Evolutionary conservation across 2,797 vertebrate genomes (phyloP).

Genomic region (Trichosurus vulpecula): DNA sequence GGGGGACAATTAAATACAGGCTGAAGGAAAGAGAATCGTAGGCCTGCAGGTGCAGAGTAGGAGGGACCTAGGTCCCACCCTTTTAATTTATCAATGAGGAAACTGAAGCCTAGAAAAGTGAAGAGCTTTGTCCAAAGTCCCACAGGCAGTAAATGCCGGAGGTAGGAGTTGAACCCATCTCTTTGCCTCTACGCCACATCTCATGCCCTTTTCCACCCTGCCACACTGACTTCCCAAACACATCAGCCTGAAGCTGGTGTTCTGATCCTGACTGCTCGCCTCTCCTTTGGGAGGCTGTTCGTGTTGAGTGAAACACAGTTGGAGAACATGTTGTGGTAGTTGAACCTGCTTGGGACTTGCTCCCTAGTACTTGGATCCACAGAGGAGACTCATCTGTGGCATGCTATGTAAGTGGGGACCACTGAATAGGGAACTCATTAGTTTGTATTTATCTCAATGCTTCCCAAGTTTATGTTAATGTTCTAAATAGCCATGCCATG

Average conservation of each 20-base stretch:
- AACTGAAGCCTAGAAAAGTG: conserved; percentile 3
- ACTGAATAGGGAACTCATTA: neutral
- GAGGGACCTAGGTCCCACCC: neutral
- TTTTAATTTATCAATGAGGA: conserved; percentile 37
- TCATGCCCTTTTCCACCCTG: too few species aligned
- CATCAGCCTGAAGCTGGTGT: too few species aligned
- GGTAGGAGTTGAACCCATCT: neutral
- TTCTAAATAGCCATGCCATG: neutral
- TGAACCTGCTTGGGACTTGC: neutral
- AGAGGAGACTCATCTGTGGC: too few species aligned
- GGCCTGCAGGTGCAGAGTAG: neutral
- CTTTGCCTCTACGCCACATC: neutral
- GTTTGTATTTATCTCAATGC: neutral
- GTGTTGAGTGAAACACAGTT: too few species aligned
- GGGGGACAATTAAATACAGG: too few species aligned
- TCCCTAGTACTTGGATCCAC: neutral
- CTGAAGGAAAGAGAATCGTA: neutral
- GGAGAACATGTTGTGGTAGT: too few species aligned
- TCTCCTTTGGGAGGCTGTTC: too few species aligned
- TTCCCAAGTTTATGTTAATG: neutral
- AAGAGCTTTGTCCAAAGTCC: neutral
- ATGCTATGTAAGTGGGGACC: too few species aligned
- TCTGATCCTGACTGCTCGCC: too few species aligned
- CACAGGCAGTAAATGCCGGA: neutral
- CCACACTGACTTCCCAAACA: too few species aligned